Conservation (phyloP, 1,140 invertebrate genomes). For the Drosophila busckii region DNA sequence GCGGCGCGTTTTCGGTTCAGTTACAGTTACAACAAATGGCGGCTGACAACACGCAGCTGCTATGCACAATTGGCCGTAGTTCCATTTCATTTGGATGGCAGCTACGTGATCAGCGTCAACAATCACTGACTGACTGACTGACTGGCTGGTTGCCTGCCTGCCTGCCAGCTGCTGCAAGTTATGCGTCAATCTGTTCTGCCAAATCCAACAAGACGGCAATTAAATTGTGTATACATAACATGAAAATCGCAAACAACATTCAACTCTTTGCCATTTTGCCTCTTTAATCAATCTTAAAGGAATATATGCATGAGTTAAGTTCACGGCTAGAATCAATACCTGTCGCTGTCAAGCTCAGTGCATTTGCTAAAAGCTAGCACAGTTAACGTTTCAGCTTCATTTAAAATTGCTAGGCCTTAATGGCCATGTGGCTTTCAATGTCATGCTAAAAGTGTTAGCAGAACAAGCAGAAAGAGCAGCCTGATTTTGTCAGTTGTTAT, state of each 20-base stretch:
- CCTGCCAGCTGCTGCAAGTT: conserved; percentile 22
- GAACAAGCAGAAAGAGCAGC: too few species aligned
- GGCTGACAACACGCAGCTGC: conserved; percentile 22
- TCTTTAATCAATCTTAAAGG: too few species aligned
- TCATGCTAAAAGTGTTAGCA: too few species aligned
- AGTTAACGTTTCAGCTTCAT: conserved; percentile 49
- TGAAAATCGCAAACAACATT: too few species aligned
- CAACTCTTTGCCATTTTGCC: background rate
- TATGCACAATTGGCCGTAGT: conserved; percentile 48
- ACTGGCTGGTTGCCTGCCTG: conserved; percentile 22
- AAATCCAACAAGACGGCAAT: too few species aligned
- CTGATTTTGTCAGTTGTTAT: too few species aligned
- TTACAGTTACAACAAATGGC: conserved; percentile 38
- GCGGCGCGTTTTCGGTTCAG: too few species aligned
- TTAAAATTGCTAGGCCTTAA: conserved; percentile 52
- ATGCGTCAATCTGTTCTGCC: conserved; percentile 61
- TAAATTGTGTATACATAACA: too few species aligned
- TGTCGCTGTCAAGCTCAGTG: conserved; percentile 45
- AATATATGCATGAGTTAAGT: too few species aligned
- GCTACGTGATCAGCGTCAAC: conserved; percentile 45
- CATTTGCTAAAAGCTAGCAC: conserved; percentile 27
- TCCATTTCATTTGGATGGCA: conserved; percentile 62
- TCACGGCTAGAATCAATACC: too few species aligned
- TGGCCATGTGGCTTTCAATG: conserved; percentile 16
- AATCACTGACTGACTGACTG: too few species aligned